Conservation (phyloP, 2,888 invertebrate genomes). For the Spatulosminthurus flaviceps region DNA sequence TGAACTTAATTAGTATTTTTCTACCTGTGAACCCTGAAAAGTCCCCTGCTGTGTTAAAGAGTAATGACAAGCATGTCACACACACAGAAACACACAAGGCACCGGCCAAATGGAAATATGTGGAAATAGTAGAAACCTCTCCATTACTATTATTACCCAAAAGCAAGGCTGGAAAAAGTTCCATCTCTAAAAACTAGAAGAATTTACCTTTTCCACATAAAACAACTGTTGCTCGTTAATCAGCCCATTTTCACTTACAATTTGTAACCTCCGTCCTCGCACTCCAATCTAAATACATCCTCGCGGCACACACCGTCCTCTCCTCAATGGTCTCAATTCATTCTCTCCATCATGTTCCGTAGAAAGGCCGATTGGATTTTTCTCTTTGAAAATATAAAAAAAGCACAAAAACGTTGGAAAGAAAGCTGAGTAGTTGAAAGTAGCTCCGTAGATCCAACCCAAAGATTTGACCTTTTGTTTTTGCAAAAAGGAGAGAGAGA, state of each 20-base stretch:
- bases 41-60: slow-evolving; percentile 27
- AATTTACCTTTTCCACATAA: not conserved
- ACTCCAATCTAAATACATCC: not conserved
- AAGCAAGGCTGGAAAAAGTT: not conserved
- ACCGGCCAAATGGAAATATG: slow-evolving; percentile 20
- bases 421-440: too few species aligned
- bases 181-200: not conserved
- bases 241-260: not conserved
- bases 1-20: slow-evolving; percentile 38
- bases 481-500: not conserved
- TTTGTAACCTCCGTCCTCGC: not conserved
- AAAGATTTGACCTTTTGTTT: not conserved
- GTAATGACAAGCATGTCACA: slow-evolving; percentile 40
- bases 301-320: too few species aligned
- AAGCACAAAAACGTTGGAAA: too few species aligned
- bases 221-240: slow-evolving; percentile 13
- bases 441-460: not conserved
- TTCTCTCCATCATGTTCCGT: too few species aligned
- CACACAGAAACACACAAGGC: slow-evolving; percentile 2
- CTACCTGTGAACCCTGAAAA: slow-evolving; percentile 16
- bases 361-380: too few species aligned
- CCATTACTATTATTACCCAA: not conserved
- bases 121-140: not conserved
- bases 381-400: too few species aligned
- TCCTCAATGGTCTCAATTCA: too few species aligned